Evolutionary conservation across 64 coral and sea anemone species (phyloP).

Genomic region (Catalaphyllia jardinei): DNA sequence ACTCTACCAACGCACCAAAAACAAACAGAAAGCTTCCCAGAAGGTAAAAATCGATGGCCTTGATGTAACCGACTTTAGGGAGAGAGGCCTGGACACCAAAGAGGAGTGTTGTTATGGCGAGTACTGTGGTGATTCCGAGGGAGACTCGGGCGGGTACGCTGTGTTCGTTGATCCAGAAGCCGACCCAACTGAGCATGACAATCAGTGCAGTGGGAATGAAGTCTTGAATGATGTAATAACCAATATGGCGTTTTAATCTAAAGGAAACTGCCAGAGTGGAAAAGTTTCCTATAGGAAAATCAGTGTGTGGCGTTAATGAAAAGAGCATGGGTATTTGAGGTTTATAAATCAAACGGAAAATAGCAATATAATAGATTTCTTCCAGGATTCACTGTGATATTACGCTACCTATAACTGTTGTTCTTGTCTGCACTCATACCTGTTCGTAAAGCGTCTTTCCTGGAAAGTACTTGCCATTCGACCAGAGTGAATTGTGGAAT

Average conservation of each 20-base stretch:
- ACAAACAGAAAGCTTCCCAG: conserved; percentile 14
- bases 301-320: no score
- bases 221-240: conserved; percentile 17
- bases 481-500: no score
- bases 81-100: conserved; percentile 17
- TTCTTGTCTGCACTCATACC: no score
- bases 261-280: background rate
- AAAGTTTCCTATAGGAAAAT: background rate
- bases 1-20: conserved; percentile 7
- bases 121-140: conserved; percentile 21
- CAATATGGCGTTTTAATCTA: background rate
- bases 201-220: conserved; percentile 10
- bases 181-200: conserved; percentile 10
- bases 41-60: conserved; percentile 13
- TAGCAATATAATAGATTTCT: no score
- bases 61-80: conserved; percentile 16
- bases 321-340: no score
- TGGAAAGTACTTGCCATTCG: no score
- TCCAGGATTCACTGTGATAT: no score
- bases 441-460: no score
- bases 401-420: no score
- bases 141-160: conserved; percentile 26
- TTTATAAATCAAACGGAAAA: no score
- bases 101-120: conserved; percentile 3
- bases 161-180: conserved; percentile 18